Percentiles rank a stretch among this genome's conserved stretches.
These are phyloP conservation scores for Hedya salicella DNA, from an alignment of 2,888 invertebrate species.

Conservation along the genomic window DNA sequence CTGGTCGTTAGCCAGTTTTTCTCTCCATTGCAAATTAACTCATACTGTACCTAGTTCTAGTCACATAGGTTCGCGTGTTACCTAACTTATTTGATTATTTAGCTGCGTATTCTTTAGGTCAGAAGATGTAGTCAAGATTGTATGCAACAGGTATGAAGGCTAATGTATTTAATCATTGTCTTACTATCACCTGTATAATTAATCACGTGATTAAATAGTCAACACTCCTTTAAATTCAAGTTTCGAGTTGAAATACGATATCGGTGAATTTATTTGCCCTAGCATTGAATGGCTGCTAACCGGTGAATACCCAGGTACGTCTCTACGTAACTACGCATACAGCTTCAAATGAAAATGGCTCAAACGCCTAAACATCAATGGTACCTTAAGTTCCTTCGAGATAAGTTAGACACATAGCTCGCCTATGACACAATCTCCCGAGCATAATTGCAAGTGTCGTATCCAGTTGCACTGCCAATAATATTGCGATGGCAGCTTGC, in stretches of 20 bases:
- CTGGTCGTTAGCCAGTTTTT: constrained; percentile 33
- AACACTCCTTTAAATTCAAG: constrained; percentile 35
- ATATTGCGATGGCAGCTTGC: constrained; percentile 20
- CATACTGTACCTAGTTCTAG: background rate
- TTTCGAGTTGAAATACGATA: constrained; percentile 39
- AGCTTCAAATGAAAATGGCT: constrained; percentile 5
- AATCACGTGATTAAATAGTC: constrained; percentile 18
- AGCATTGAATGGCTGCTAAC: constrained; percentile 34
- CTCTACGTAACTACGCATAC: constrained; percentile 20
- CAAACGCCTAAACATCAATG: background rate
- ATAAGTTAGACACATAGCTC: constrained; percentile 33
- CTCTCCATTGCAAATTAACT: constrained; percentile 15
- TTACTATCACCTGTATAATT: constrained; percentile 22
- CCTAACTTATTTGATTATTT: background rate
- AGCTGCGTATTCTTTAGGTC: constrained; percentile 1
- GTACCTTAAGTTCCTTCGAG: constrained; percentile 28
- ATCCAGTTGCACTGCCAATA: constrained; percentile 39
- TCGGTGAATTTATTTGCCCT: constrained; percentile 32
- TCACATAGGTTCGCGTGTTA: background rate
- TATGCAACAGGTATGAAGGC: background rate
- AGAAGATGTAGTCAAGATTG: background rate
- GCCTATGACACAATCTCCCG: constrained; percentile 45
- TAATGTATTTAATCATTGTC: constrained; percentile 26
- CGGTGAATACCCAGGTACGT: constrained; percentile 36
- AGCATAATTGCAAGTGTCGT: constrained; percentile 39